Conservation (phyloP, 2,113 vertebrate species). For the Edolisoma coerulescens region DNA sequence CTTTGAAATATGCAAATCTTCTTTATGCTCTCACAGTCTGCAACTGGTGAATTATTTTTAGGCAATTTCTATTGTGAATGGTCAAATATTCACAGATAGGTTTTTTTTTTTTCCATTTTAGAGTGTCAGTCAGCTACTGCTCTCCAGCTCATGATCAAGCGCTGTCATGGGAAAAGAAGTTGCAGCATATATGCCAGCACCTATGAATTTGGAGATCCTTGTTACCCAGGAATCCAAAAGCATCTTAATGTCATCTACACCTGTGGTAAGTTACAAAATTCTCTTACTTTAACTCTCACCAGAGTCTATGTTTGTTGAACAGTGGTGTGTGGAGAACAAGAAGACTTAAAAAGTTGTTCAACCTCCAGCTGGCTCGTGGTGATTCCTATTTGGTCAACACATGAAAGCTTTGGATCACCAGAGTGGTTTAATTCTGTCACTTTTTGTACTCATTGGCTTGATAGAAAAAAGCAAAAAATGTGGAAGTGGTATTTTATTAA, state of each 20-base stretch:
- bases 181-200: conserved; percentile 82
- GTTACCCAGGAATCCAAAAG: conserved; percentile 86
- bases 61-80: not conserved
- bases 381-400: not conserved
- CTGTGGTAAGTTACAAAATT: conserved; percentile 77
- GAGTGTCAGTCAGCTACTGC: conserved; percentile 83
- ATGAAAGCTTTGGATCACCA: not conserved
- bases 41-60: not conserved
- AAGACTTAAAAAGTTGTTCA: not conserved
- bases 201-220: conserved; percentile 87
- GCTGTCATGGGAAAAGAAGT: conserved; percentile 84
- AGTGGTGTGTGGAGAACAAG: not conserved
- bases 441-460: not conserved
- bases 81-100: not conserved
- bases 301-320: not conserved
- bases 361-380: not conserved
- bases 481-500: not conserved
- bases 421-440: not conserved
- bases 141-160: conserved; percentile 80
- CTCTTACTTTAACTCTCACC: not conserved
- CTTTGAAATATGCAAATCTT: not conserved
- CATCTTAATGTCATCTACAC: conserved; percentile 90
- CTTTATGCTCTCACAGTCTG: not conserved
- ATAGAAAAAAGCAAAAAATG: not conserved
- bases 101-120: conserved; percentile 39